Conservation (phyloP, 2,113 vertebrate genomes). For the Marcusenius ussheri region DNA sequence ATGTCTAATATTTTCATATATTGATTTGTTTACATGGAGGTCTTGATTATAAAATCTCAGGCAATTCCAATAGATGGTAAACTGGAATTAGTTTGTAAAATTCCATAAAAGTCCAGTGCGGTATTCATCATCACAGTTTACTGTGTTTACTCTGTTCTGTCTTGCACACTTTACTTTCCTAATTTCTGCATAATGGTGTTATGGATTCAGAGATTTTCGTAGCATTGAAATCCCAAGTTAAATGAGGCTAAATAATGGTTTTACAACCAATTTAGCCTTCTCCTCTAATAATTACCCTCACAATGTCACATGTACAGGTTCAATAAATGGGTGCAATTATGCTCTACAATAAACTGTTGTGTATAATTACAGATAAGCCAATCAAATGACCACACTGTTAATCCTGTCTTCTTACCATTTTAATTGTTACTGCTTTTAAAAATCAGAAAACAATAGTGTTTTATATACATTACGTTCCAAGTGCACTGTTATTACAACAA, state of each 20-base stretch:
- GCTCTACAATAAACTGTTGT: conserved; percentile 13
- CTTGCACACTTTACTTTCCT: neutral
- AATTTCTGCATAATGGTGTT: neutral
- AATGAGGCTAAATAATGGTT: conserved; percentile 19
- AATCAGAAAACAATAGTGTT: neutral
- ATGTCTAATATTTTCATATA: neutral
- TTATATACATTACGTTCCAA: neutral
- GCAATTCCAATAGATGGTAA: neutral
- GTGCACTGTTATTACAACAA: neutral
- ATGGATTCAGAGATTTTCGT: neutral
- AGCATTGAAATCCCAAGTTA: conserved; percentile 2
- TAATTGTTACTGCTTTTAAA: conserved; percentile 8
- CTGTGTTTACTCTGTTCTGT: neutral
- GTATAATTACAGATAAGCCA: conserved; percentile 19
- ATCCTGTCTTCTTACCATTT: neutral
- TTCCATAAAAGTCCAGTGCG: neutral
- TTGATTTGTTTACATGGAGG: neutral
- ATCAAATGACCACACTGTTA: neutral
- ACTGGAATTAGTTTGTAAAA: neutral
- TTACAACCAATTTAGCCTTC: conserved; percentile 20
- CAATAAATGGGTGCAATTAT: conserved; percentile 17
- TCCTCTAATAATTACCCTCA: conserved; percentile 21
- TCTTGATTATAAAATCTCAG: neutral
- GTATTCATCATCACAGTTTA: neutral
- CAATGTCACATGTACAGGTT: conserved; percentile 15